Percentiles rank a stretch among this genome's conserved stretches.
phyloP scores from a whole-genome alignment of 2,113 vertebrate species.

The Myodes glareolus region DNA sequence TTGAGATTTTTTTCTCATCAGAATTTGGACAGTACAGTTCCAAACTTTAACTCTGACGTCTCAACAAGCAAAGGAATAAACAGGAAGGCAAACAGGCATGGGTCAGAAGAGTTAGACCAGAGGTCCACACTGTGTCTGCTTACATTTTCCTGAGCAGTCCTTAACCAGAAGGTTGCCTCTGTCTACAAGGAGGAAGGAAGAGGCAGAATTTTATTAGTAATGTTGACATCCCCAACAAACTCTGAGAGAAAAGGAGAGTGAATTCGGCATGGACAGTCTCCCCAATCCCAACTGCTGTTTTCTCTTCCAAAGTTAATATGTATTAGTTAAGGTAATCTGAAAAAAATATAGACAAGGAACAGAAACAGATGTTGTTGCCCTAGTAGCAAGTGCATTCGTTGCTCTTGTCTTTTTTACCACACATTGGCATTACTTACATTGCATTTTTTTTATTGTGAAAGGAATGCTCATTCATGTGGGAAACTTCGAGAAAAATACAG shows the following conservation, averaged over 20 bases:
- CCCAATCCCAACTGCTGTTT: background rate
- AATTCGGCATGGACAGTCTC: background rate
- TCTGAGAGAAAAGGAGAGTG: background rate
- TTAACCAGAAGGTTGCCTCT: background rate
- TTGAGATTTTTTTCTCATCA: background rate
- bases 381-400: background rate
- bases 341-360: background rate
- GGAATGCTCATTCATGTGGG: background rate
- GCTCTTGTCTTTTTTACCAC: background rate
- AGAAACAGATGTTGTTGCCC: background rate
- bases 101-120: background rate
- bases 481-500: constrained; percentile 27
- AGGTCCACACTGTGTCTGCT: background rate
- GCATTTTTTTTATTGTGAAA: constrained; percentile 42
- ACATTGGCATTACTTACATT: background rate
- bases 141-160: background rate
- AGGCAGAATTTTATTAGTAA: background rate
- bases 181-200: background rate
- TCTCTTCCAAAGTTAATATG: background rate
- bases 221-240: background rate
- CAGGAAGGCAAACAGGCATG: background rate
- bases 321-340: background rate
- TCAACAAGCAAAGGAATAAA: background rate
- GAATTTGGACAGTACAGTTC: background rate
- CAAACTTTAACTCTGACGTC: background rate